These are phyloP conservation scores for Drosophila gaucha DNA, from an alignment of 2,888 invertebrate species.

Conservation along the genomic window DNA sequence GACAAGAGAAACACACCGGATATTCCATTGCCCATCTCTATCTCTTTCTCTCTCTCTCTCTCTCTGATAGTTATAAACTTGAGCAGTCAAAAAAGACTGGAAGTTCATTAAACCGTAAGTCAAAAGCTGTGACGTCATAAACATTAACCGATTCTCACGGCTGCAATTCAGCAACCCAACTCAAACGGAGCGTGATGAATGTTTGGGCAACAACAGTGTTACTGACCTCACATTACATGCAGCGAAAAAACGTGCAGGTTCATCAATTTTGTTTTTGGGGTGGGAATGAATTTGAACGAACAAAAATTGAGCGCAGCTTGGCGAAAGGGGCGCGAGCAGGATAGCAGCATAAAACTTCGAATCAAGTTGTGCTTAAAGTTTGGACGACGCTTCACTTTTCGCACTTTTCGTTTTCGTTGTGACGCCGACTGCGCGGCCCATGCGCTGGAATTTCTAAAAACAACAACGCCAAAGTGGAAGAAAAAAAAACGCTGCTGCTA, in stretches of 20 bases:
- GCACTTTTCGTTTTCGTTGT: slow-evolving; percentile 79
- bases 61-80: slow-evolving; percentile 16
- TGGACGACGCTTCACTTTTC: slow-evolving; percentile 69
- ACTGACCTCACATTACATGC: slow-evolving; percentile 79
- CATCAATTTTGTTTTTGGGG: slow-evolving; percentile 31
- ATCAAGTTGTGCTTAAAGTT: slow-evolving; percentile 51
- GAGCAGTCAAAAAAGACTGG: slow-evolving; percentile 11
- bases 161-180: slow-evolving; percentile 19
- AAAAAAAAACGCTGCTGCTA: slow-evolving; percentile 15
- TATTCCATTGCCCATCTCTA: slow-evolving; percentile 8
- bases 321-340: neutral
- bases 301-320: slow-evolving; percentile 4
- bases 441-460: slow-evolving; percentile 63
- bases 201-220: slow-evolving; percentile 71
- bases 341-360: slow-evolving; percentile 15
- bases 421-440: slow-evolving; percentile 36
- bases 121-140: slow-evolving; percentile 64
- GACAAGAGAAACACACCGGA: slow-evolving; percentile 29
- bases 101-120: slow-evolving; percentile 70
- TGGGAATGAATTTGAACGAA: slow-evolving; percentile 25
- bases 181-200: slow-evolving; percentile 74
- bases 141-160: slow-evolving; percentile 57
- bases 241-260: slow-evolving; percentile 68
- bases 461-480: slow-evolving; percentile 21
- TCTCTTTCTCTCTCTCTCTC: neutral